phyloP scores from a whole-genome alignment of 2,888 invertebrate species.

The Cantharis rustica region DNA sequence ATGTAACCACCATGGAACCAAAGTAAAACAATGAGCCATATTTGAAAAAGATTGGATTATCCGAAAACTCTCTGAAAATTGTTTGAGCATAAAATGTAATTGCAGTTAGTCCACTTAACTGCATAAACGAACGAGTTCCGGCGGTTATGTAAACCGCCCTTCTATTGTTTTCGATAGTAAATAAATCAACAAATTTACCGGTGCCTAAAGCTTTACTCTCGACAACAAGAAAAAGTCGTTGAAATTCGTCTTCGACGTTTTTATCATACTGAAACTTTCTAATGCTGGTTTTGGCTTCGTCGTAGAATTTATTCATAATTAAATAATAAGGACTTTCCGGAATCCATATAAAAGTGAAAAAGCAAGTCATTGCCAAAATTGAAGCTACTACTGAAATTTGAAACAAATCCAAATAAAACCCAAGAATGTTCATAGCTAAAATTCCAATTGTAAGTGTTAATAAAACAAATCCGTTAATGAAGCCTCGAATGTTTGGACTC shows the following conservation, averaged over 20 bases:
- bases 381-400: too few species aligned
- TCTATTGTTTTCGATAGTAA: slow-evolving; percentile 61
- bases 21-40: slow-evolving; percentile 62
- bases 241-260: too few species aligned
- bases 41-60: slow-evolving; percentile 51
- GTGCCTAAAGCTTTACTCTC: slow-evolving; percentile 39
- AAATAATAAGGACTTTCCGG: slow-evolving; percentile 8
- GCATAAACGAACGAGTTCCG: slow-evolving; percentile 63
- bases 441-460: too few species aligned
- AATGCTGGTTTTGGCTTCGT: not conserved
- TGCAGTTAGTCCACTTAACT: slow-evolving; percentile 65
- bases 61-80: slow-evolving; percentile 59
- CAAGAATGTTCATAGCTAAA: too few species aligned
- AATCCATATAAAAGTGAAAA: not conserved
- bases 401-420: too few species aligned
- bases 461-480: too few species aligned
- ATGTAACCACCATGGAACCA: slow-evolving; percentile 61
- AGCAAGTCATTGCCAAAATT: slow-evolving; percentile 42
- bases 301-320: slow-evolving; percentile 1
- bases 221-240: not conserved
- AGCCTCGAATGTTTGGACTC: slow-evolving; percentile 49
- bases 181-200: slow-evolving; percentile 59
- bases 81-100: slow-evolving; percentile 64
- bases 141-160: slow-evolving; percentile 66
- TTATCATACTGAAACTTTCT: too few species aligned